These are phyloP conservation scores for Drosophila vallismaia DNA, from an alignment of 2,888 invertebrate species.

Conservation along the genomic window DNA sequence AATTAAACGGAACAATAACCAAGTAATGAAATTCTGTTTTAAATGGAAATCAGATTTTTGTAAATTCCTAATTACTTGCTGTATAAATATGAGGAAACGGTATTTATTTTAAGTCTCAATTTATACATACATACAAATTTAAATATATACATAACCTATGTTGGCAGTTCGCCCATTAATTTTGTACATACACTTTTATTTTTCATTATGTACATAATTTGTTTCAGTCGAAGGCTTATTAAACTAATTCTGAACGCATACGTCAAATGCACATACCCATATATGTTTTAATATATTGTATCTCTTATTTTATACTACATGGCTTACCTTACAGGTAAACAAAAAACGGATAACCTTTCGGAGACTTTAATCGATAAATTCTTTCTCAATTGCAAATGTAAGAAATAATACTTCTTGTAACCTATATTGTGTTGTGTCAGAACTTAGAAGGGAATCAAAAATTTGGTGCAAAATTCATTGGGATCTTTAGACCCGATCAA, in stretches of 20 bases:
- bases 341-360: slow-evolving; percentile 23
- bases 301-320: slow-evolving; percentile 25
- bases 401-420: neutral
- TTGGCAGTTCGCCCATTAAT: slow-evolving; percentile 36
- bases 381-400: neutral
- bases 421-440: neutral
- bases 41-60: slow-evolving; percentile 1
- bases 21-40: slow-evolving; percentile 1
- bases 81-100: slow-evolving; percentile 36
- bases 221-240: slow-evolving; percentile 41
- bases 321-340: slow-evolving; percentile 28
- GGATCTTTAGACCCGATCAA: neutral
- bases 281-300: slow-evolving; percentile 12
- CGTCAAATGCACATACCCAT: slow-evolving; percentile 42
- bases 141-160: slow-evolving; percentile 41
- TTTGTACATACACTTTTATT: slow-evolving; percentile 37
- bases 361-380: slow-evolving; percentile 11
- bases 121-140: slow-evolving; percentile 42
- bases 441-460: neutral
- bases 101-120: slow-evolving; percentile 39
- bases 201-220: slow-evolving; percentile 40
- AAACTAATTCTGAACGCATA: slow-evolving; percentile 41
- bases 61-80: slow-evolving; percentile 16
- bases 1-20: neutral
- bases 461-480: neutral